Conservation (phyloP, 2,113 vertebrate genomes). For the Brienomyrus longianalis region DNA sequence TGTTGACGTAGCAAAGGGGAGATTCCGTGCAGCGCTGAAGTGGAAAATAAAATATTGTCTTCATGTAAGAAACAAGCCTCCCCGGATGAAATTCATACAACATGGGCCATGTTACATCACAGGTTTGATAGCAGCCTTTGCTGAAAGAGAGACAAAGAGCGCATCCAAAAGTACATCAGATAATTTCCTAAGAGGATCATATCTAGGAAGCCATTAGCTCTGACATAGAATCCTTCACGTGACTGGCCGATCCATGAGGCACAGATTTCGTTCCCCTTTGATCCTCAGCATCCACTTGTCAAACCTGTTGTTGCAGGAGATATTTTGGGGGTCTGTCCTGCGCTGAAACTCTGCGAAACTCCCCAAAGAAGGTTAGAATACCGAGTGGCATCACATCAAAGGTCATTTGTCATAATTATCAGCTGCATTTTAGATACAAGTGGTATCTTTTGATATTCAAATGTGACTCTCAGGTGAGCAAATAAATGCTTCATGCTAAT, state of each 20-base stretch:
- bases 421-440: slow-evolving; percentile 19
- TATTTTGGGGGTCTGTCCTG: not conserved
- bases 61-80: not conserved
- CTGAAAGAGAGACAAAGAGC: not conserved
- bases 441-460: slow-evolving; percentile 23
- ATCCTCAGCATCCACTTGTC: not conserved
- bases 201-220: not conserved
- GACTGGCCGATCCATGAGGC: not conserved
- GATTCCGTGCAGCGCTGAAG: not conserved
- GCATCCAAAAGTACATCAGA: not conserved
- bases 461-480: not conserved
- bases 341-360: not conserved
- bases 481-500: not conserved
- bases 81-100: not conserved
- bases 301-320: not conserved
- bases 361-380: not conserved
- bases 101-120: not conserved
- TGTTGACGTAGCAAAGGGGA: not conserved
- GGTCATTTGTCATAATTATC: slow-evolving; percentile 13
- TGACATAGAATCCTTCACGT: not conserved
- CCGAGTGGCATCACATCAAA: slow-evolving; percentile 32
- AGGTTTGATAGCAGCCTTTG: not conserved
- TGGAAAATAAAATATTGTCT: not conserved
- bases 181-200: not conserved
- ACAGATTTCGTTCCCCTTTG: not conserved